A percentile compares a stretch with the other conserved stretches of the same genome.
Conservation (phyloP, 1,140 invertebrate genomes). For the Centruroides vittatus region DNA sequence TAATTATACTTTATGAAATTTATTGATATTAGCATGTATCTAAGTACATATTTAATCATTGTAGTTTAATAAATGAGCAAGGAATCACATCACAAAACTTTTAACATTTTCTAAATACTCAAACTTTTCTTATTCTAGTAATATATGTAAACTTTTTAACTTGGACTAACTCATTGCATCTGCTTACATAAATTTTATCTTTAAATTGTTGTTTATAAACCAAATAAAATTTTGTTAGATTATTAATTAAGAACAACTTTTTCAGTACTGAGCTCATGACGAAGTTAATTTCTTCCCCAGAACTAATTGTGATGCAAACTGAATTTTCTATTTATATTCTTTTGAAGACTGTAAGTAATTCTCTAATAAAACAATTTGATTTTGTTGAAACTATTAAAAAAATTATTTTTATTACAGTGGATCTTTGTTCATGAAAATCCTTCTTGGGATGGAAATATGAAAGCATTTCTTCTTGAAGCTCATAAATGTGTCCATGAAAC, state of each 20-base stretch:
- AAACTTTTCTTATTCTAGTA: too few relatives aligned
- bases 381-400: not conserved
- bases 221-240: too few relatives aligned
- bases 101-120: too few relatives aligned
- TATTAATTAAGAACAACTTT: not conserved
- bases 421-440: constrained; percentile 37
- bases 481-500: constrained; percentile 31
- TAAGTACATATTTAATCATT: too few relatives aligned
- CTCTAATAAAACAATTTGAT: not conserved
- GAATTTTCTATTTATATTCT: constrained; percentile 64
- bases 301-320: constrained; percentile 61
- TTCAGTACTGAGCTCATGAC: constrained; percentile 45
- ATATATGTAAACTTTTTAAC: too few relatives aligned
- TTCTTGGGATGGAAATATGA: constrained; percentile 20
- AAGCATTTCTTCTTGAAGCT: constrained; percentile 25
- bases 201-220: too few relatives aligned
- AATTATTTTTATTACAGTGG: constrained; percentile 35
- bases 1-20: too few relatives aligned
- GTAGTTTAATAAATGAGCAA: too few relatives aligned
- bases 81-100: too few relatives aligned
- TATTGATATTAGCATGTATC: too few relatives aligned
- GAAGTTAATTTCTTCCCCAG: constrained; percentile 44
- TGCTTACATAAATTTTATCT: too few relatives aligned
- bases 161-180: too few relatives aligned
- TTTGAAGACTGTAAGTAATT: constrained; percentile 35